Conservation (phyloP, 2,113 vertebrate species). For the Percopsis transmontana region DNA sequence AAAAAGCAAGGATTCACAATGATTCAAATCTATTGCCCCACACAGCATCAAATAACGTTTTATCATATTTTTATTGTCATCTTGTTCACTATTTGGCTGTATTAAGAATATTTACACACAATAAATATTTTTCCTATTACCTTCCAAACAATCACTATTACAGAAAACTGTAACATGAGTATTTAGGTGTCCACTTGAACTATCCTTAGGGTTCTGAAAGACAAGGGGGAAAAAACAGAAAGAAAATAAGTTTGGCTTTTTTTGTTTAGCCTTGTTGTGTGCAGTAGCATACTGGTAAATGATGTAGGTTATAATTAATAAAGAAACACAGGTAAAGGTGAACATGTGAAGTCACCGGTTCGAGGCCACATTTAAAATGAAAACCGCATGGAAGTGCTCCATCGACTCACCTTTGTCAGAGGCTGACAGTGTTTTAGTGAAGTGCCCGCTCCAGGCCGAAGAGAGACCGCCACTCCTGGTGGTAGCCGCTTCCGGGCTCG, state of each 20-base stretch:
- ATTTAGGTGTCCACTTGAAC: slow-evolving; percentile 64
- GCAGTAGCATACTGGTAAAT: too few species aligned
- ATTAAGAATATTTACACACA: slow-evolving; percentile 81
- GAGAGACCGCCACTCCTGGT: slow-evolving; percentile 64
- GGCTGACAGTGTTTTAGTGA: slow-evolving; percentile 77
- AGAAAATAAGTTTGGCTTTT: slow-evolving; percentile 2
- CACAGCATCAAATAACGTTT: slow-evolving; percentile 58
- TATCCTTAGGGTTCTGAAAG: slow-evolving; percentile 64
- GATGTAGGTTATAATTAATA: too few species aligned
- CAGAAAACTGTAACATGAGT: slow-evolving; percentile 62
- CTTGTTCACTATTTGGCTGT: slow-evolving; percentile 64
- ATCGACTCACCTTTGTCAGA: slow-evolving; percentile 75
- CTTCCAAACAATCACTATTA: slow-evolving; percentile 71
- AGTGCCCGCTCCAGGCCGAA: slow-evolving; percentile 63
- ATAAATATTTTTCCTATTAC: slow-evolving; percentile 81
- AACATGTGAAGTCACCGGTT: neutral
- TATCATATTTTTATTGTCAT: slow-evolving; percentile 49
- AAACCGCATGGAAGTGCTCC: too few species aligned
- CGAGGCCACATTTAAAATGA: neutral
- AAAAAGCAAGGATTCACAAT: slow-evolving; percentile 76
- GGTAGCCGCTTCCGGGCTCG: slow-evolving; percentile 53
- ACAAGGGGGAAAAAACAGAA: slow-evolving; percentile 24
- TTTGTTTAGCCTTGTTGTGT: neutral
- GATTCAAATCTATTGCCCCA: slow-evolving; percentile 66
- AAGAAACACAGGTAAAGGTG: too few species aligned